Conservation (phyloP, 1,140 invertebrate genomes). For the Chironomus tepperi region DNA sequence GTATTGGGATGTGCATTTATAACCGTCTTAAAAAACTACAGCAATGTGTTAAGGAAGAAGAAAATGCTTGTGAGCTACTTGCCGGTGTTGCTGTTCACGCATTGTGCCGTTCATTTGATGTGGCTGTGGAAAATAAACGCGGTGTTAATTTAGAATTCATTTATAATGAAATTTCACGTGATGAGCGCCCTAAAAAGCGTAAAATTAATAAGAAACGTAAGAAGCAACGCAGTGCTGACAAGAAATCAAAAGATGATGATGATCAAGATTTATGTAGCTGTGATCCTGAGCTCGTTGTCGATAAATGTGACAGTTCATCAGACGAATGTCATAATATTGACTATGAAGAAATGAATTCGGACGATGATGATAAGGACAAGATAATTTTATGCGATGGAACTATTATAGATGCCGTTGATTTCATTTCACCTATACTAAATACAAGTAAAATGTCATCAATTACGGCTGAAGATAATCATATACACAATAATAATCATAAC, state of each 20-base stretch:
- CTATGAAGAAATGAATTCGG: conserved; percentile 28
- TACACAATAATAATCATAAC: conserved; percentile 35
- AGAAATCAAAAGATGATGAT: conserved; percentile 36
- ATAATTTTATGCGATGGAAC: conserved; percentile 20
- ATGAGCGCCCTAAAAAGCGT: conserved; percentile 73
- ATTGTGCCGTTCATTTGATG: conserved; percentile 79
- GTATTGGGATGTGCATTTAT: conserved; percentile 83
- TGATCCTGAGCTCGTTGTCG: conserved; percentile 3
- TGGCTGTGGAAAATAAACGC: conserved; percentile 77
- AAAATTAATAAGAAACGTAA: conserved; percentile 78
- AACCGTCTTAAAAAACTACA: conserved; percentile 78
- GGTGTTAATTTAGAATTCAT: conserved; percentile 77
- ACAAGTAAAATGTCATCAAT: conserved; percentile 26
- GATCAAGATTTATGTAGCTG: conserved; percentile 23
- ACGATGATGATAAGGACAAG: conserved; percentile 27
- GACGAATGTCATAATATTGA: conserved; percentile 26
- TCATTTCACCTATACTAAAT: conserved; percentile 13
- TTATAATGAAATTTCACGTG: conserved; percentile 70
- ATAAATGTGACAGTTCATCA: background rate
- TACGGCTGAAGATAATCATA: conserved; percentile 29
- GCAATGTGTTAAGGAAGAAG: conserved; percentile 75
- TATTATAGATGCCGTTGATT: background rate
- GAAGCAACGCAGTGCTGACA: conserved; percentile 57
- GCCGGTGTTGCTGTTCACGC: conserved; percentile 80
- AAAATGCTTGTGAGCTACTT: conserved; percentile 83